Base-by-base conservation (phyloP, 2,797 vertebrate species). In the Dendrocincla fuliginosa region DNA sequence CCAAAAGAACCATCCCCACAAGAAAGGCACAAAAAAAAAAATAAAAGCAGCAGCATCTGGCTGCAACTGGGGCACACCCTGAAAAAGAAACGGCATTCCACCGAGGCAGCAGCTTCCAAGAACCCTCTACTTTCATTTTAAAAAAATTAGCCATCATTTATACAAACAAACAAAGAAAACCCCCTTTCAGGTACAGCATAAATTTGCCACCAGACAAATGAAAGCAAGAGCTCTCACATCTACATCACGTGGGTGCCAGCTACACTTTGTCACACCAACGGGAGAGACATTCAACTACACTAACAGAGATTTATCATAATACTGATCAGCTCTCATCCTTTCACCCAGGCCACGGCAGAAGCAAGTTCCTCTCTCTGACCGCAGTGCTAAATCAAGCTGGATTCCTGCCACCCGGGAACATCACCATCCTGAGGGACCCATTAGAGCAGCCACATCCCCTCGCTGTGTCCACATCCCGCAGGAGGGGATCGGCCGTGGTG, bases 11-110 rank as follows among this genome's bases (percentile, higher is more conserved):
- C 77, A 67, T 88, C 53, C 56, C 5, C 13, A 79, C 65, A 87
- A 91, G 89, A 95, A 97, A 97, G 95, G 94, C 92, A 95, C 85
- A 39, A 75, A 87, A 78, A 83, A 20, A 33, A 22, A 27, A 35
- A 78, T n/a, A 32, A 9, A 47, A 46, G 28, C 63, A 57, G 85
- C 83, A 93, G 88, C 87, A 79, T 76, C 80, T 59, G 6, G 27
- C 88, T 89, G 70, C 84, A 67, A 28, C 55, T 2, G 35, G 87
- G 80, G 77, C 83, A 90, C 59, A 42, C 55, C 69, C 76, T 90
- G 84, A 68, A 75, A 90, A 84, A 73, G 16, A 89, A 89, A 73
- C 0, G 11, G 78, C 81, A 78, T 93, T 91, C 70, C 84, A 90
- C 67, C 2, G 1, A 42, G 32, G 67, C 86, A 88, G 92, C 86